Conservation (phyloP, 2,113 vertebrate genomes). For the Sylvia atricapilla region DNA sequence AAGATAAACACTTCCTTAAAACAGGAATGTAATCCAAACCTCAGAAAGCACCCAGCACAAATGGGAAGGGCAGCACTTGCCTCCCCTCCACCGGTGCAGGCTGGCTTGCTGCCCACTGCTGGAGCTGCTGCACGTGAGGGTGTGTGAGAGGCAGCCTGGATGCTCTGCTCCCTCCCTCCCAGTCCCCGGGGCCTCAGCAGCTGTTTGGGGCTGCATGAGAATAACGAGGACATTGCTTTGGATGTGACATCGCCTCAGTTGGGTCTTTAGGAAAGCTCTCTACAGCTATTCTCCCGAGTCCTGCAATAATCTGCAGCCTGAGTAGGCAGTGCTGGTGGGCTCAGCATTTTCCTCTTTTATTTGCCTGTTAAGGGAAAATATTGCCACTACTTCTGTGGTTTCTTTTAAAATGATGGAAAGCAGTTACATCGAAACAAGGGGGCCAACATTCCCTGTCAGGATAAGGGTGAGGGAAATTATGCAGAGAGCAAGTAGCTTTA, state of each 20-base stretch:
- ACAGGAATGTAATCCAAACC: background rate
- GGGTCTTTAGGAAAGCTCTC: background rate
- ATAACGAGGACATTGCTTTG: background rate
- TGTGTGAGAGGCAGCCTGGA: background rate
- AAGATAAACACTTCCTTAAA: background rate
- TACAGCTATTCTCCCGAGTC: background rate
- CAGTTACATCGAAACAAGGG: background rate
- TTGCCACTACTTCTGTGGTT: background rate
- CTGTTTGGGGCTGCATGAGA: background rate
- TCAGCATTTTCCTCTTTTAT: constrained; percentile 5
- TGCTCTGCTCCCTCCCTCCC: background rate
- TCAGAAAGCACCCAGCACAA: background rate
- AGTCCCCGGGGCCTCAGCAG: background rate
- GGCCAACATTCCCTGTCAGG: background rate
- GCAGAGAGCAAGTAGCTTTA: background rate
- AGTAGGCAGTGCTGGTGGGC: background rate
- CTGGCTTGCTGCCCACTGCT: background rate
- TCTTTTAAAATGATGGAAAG: background rate
- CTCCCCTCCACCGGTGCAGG: background rate
- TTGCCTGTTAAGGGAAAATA: background rate
- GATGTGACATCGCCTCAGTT: background rate
- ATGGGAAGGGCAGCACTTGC: background rate
- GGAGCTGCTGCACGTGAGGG: background rate
- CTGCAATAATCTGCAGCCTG: background rate
- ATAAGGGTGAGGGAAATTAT: background rate